Evolutionary conservation across 2,888 invertebrate species (phyloP).

Genomic region (Pycnomerus fuliginosus): DNA sequence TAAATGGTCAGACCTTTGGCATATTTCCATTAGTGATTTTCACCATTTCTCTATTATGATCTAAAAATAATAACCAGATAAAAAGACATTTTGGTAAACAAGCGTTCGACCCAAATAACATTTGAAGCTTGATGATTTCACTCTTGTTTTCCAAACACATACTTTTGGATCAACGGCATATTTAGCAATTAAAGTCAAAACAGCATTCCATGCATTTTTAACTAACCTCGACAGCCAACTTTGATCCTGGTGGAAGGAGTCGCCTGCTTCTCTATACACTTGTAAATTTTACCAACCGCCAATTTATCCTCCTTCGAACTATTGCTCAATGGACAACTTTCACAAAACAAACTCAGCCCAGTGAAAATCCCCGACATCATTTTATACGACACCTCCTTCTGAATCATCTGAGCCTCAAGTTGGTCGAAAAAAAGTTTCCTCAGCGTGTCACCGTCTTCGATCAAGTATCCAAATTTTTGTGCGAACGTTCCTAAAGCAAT

Average conservation of each 20-base stretch:
- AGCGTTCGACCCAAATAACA: background rate
- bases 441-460: slow-evolving; percentile 23
- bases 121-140: background rate
- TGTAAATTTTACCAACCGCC: slow-evolving; percentile 34
- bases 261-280: slow-evolving; percentile 33
- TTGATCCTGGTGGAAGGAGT: slow-evolving; percentile 25
- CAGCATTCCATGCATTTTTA: too few relatives aligned
- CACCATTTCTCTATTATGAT: too few relatives aligned
- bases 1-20: too few relatives aligned
- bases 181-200: too few relatives aligned
- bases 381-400: slow-evolving; percentile 29
- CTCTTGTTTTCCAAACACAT: background rate
- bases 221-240: slow-evolving; percentile 41
- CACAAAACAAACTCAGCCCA: slow-evolving; percentile 39
- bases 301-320: slow-evolving; percentile 28
- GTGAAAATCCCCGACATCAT: slow-evolving; percentile 37
- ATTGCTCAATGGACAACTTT: slow-evolving; percentile 36
- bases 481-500: slow-evolving; percentile 38
- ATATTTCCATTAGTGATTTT: too few relatives aligned
- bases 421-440: slow-evolving; percentile 19
- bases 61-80: too few relatives aligned
- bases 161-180: too few relatives aligned
- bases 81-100: too few relatives aligned
- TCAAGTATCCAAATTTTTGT: slow-evolving; percentile 38
- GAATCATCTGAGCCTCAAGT: slow-evolving; percentile 33